Base-by-base conservation (phyloP, 2,888 invertebrate genomes). In the Scaptomyza parva region DNA sequence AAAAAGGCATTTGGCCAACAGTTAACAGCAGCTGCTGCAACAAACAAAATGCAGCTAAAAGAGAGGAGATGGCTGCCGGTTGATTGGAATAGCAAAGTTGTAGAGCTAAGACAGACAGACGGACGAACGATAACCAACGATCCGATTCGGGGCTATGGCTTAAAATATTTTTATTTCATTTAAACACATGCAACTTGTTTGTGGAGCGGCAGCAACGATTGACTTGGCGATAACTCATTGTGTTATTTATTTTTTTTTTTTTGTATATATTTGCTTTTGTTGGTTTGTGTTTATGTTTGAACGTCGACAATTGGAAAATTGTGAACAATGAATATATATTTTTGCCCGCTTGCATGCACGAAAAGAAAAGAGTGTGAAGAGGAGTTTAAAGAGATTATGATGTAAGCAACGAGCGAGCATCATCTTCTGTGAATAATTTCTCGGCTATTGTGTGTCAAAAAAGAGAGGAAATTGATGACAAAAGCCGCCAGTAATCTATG, bases 241-340 rank as follows among this genome's bases (percentile, higher is more conserved):
- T 60, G 41, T 35, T 35, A 18, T 47, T 64, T 17, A 40, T 47
- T n/a, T 14, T 22, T 48, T 14, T 47, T 14, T 3, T 2, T n/a
- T 6, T 33, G 2, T 52, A 8, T 26, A 1, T 26, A 8, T 60
- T 60, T 64, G 44, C 41, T 40, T 45, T 30, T 47, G 51, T 51
- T 22, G 64, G 65, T 61, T 18, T 30, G 18, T 47, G 2, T 47
- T n/a, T 33, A 20, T 48, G n/a, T 48, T 81, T 87, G 66, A 87
- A 82, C 62, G 86, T 40, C 84, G 68, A 76, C 82, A 82, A 82
- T 86, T 82, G 87, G 68, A 88, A 81, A 84, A 82, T 69, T 59
- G 76, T 80, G 60, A 82, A 88, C 82, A 88, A 86, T 88, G 88
- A 69, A 88, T 65, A 86, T 62, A 53, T 57, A 54, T 67, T 64